phyloP scores from a whole-genome alignment of 2,888 invertebrate species.

The Tinea semifulvella region DNA sequence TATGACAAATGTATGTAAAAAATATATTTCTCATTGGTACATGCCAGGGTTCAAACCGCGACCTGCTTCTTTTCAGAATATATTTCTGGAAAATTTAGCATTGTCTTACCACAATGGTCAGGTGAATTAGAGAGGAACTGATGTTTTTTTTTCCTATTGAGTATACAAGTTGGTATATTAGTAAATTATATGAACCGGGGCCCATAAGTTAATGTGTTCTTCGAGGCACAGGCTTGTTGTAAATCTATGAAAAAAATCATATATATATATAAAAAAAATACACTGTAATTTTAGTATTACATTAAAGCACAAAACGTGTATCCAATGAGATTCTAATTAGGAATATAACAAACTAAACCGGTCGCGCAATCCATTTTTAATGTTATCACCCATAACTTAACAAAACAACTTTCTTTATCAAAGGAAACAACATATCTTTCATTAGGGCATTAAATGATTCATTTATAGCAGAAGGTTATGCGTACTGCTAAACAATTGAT shows the following conservation, averaged over 20 bases:
- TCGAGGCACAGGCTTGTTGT: too few relatives aligned
- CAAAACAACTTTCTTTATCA: background rate
- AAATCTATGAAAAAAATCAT: too few relatives aligned
- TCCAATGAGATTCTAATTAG: slow-evolving; percentile 5
- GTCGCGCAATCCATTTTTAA: background rate
- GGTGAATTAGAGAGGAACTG: too few relatives aligned
- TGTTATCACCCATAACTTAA: background rate
- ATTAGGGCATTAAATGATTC: background rate
- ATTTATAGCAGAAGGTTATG: background rate
- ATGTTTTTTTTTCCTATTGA: background rate
- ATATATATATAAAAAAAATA: background rate
- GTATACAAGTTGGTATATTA: background rate
- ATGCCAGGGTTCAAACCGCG: too few relatives aligned
- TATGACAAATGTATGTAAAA: too few relatives aligned
- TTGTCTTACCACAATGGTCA: too few relatives aligned
- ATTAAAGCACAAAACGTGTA: background rate
- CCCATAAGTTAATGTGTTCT: too few relatives aligned
- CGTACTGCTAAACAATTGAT: slow-evolving; percentile 6
- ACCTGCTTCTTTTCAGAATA: too few relatives aligned
- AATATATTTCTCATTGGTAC: too few relatives aligned
- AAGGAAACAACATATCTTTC: too few relatives aligned
- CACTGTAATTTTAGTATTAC: background rate
- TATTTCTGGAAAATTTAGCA: too few relatives aligned
- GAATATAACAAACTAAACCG: slow-evolving; percentile 2
- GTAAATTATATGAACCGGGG: too few relatives aligned